Evolutionary conservation across 2,797 vertebrate genomes (phyloP).

Genomic region (Novumbra hubbsi): DNA sequence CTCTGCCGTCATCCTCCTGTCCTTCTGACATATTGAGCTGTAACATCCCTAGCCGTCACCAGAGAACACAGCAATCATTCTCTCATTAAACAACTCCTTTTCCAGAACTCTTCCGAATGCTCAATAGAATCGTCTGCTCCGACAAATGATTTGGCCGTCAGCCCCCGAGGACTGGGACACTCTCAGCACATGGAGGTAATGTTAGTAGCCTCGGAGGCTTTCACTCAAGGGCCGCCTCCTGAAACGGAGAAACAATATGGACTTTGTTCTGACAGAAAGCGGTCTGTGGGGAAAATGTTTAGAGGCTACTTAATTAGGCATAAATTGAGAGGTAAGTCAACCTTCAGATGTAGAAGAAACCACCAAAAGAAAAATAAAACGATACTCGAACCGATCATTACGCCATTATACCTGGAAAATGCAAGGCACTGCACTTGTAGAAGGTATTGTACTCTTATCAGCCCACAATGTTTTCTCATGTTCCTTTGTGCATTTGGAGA

Average conservation of each 20-base stretch:
- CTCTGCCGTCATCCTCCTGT: constrained; percentile 63
- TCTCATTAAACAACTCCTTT: constrained; percentile 75
- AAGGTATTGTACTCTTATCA: not conserved
- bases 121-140: constrained; percentile 68
- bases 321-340: constrained; percentile 59
- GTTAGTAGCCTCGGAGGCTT: constrained; percentile 53
- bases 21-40: constrained; percentile 75
- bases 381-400: constrained; percentile 32
- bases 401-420: constrained; percentile 18
- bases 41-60: constrained; percentile 72
- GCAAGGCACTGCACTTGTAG: not conserved
- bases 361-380: constrained; percentile 42
- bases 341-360: constrained; percentile 48
- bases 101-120: constrained; percentile 12
- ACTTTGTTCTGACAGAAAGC: constrained; percentile 65
- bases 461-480: not conserved
- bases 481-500: constrained; percentile 4
- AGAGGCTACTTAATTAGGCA: constrained; percentile 66
- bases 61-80: constrained; percentile 77
- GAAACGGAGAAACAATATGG: constrained; percentile 57
- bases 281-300: constrained; percentile 61
- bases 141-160: constrained; percentile 73
- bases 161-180: constrained; percentile 61
- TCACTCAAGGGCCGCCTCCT: constrained; percentile 56
- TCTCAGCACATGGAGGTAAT: constrained; percentile 40